phyloP scores from a whole-genome alignment of 2,113 vertebrate species.

The Argyrosomus japonicus region DNA sequence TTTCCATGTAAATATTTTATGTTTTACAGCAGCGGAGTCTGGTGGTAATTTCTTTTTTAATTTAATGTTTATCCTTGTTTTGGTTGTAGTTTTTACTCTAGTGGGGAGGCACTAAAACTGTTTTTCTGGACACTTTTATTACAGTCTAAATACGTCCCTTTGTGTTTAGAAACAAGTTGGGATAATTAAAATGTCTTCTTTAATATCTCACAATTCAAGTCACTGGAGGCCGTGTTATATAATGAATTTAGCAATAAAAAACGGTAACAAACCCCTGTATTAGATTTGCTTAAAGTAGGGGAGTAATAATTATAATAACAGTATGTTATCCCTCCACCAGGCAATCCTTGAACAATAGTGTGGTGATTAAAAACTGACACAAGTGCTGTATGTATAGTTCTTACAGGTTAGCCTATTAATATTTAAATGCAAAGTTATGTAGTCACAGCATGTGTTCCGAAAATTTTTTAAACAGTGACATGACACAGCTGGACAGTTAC shows the following conservation, averaged over 20 bases:
- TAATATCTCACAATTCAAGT: slow-evolving; percentile 36
- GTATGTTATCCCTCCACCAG: slow-evolving; percentile 6
- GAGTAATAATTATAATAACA: slow-evolving; percentile 34
- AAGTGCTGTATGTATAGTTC: neutral
- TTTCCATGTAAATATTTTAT: slow-evolving; percentile 20
- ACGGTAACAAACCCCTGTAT: slow-evolving; percentile 29
- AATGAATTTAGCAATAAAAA: slow-evolving; percentile 37
- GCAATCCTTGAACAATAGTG: slow-evolving; percentile 33
- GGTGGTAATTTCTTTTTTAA: slow-evolving; percentile 26
- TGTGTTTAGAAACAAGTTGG: slow-evolving; percentile 37
- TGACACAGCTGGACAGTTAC: slow-evolving; percentile 6
- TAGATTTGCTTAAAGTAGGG: slow-evolving; percentile 40
- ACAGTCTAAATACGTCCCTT: slow-evolving; percentile 34
- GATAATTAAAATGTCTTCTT: slow-evolving; percentile 61
- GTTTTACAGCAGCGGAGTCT: slow-evolving; percentile 16
- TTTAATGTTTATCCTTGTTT: slow-evolving; percentile 42
- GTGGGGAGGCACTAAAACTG: slow-evolving; percentile 4
- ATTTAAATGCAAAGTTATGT: slow-evolving; percentile 11
- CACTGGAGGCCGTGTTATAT: slow-evolving; percentile 14
- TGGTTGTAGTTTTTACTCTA: slow-evolving; percentile 13
- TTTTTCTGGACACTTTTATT: slow-evolving; percentile 40
- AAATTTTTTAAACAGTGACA: slow-evolving; percentile 3
- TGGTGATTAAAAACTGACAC: slow-evolving; percentile 36
- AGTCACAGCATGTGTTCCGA: neutral
- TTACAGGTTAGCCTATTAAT: slow-evolving; percentile 29